Evolutionary conservation across 1,140 invertebrate genomes (phyloP), one percentile per base, ranked within the genome.

Genomic region (Dendroctonus valens): DNA sequence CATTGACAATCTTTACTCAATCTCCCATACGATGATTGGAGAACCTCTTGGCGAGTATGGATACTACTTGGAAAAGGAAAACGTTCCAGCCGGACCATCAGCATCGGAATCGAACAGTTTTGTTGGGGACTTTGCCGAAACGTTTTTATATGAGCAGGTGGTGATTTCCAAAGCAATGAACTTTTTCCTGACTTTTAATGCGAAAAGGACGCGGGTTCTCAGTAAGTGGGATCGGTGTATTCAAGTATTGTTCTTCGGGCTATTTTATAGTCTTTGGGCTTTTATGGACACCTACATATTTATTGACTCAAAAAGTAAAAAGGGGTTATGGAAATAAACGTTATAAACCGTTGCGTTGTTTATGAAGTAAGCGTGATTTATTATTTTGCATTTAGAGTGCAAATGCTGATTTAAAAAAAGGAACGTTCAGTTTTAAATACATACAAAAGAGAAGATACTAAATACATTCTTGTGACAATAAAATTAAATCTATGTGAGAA

Each of bases 61-160:
- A 15, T 39, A 39, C 15, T 59, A 8, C 15, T 48, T 26, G 26
- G 26, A 26, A 26, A 26, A 26, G 26, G 26, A 26, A 26, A 26
- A 26, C 26, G 26, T 3, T 26, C 26, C 26, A 11, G 4, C 44
- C 44, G 44, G 12, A 46, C 44, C 44, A 11, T 2, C 44, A 46
- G 12, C 44, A 1, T 46, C 12, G 44, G 44, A 12, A 46, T 14
- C 26, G 1, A 26, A 26, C 26, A 26, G 26, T 26, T 26, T 26
- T 37, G 5, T 52, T 52, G 26, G 41, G 26, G 39, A 55, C 38
- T 8, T 55, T 38, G 39, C 40, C n/a, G 60, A 53, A 38, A 5
- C 38, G 12, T 57, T 65, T 41, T 42, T 58, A 5, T 65, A 65
- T n/a, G 62, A 65, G 51, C 54, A 57, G 15, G 41, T 57, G 40